Evolutionary conservation across 2,113 vertebrate genomes (phyloP).

Genomic region (Ifrita kowaldi): DNA sequence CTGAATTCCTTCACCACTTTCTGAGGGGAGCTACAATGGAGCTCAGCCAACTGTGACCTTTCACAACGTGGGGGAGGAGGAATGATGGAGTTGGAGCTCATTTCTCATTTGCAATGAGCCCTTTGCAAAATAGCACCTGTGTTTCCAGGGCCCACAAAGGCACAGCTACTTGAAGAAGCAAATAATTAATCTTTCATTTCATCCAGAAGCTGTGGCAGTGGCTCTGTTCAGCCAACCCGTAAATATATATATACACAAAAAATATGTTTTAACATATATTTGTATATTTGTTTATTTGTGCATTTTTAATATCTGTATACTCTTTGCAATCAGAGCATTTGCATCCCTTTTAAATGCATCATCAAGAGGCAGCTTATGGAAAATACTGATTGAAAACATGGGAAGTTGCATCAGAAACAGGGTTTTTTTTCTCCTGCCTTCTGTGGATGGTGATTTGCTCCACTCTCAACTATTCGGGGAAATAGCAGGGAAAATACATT

Average conservation of each 20-base stretch:
- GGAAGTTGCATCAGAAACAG: conserved; percentile 8
- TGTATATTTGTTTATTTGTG: background rate
- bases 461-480: background rate
- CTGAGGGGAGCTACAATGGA: background rate
- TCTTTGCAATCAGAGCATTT: background rate
- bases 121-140: background rate
- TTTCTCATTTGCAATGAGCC: background rate
- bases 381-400: conserved; percentile 7
- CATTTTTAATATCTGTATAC: background rate
- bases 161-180: background rate
- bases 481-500: conserved; percentile 1
- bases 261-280: background rate
- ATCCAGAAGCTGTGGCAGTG: background rate
- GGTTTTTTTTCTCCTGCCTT: background rate
- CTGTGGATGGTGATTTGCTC: background rate
- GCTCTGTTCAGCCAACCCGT: background rate
- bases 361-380: background rate
- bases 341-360: background rate
- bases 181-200: background rate
- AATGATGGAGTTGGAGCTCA: background rate
- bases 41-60: background rate
- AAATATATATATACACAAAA: rapidly evolving
- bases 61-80: background rate
- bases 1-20: conserved; percentile 19
- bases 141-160: background rate